Evolutionary conservation across 2,888 invertebrate species (phyloP), one percentile per base, ranked within the genome.

Genomic region (Cephus pulcher): DNA sequence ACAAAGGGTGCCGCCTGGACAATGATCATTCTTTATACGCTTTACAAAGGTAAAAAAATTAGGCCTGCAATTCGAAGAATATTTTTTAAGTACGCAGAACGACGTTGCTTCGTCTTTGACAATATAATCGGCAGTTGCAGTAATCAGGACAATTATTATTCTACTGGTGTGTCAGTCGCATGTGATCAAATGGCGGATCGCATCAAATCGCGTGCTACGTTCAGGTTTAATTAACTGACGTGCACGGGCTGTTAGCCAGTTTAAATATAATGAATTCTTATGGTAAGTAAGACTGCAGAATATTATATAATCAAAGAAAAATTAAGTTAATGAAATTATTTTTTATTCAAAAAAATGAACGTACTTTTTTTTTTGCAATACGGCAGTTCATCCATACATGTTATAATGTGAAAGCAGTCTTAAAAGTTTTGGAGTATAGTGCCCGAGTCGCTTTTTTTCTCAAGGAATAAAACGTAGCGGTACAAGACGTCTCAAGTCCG

Each of bases 401-500:
- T 56, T 56, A 56, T 9, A 56, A 56, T 56, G 23, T 56, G 9
- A 56, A 56, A 56, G 56, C 56, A 56, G 56, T 56, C 56, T 56
- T 56, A 56, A 56, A 56, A 56, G 1, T 56, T 23, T 56, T 23
- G 9, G 23, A 23, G 56, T 56, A 9, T 2, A 56, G 9, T 56
- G 9, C 1, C 23, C 56, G 3, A 56, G 9, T 56, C 9, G 6
- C 23, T 3, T 9, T 56, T 6, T 9, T 23, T 56, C 23, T 86
- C 79, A 87, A 23, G 77, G 78, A 32, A 82, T 69, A 83, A 92
- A 93, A 69, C 89, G 87, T 33, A 95, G 86, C 0, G 95, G 94
- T 78, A 95, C 93, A 3, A 95, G 89, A 80, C 93, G 93, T 88
- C 93, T 92, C 4, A 95, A 86, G 69, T 95, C 95, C 0, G 92